Percentiles rank a stretch among this genome's conserved stretches.
phyloP scores from a whole-genome alignment of 2,797 vertebrate genomes.

The Delichon dasypus region DNA sequence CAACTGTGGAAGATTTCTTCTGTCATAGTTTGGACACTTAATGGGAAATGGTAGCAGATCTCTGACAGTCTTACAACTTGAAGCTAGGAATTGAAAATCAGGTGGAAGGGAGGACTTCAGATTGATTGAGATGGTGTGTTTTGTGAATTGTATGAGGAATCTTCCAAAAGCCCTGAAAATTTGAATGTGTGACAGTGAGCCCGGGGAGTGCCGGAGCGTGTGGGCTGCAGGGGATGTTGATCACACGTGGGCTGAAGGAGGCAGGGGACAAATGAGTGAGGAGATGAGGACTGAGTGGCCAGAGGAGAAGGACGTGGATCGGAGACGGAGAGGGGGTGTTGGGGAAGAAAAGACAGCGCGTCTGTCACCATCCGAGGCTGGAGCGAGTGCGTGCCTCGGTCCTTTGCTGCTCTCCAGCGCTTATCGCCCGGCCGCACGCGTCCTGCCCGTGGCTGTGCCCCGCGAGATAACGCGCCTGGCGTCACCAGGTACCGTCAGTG shows the following conservation, averaged over 20 bases:
- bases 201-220: neutral
- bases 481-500: neutral
- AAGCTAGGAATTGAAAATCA: neutral
- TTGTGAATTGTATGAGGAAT: neutral
- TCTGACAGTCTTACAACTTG: neutral
- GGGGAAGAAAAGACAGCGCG: neutral
- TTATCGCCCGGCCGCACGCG: neutral
- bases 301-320: neutral
- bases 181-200: neutral
- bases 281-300: neutral
- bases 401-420: neutral
- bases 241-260: neutral
- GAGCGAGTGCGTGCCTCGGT: accelerated
- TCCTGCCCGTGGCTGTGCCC: neutral
- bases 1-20: neutral
- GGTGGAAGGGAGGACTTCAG: neutral
- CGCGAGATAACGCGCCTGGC: accelerated
- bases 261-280: neutral
- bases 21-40: neutral
- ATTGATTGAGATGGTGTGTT: neutral
- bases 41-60: neutral
- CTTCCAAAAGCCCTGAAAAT: neutral
- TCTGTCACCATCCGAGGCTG: neutral
- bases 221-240: accelerated
- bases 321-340: neutral